phyloP scores from a whole-genome alignment of 2,888 invertebrate genomes.

The Ormyrus labotus region DNA sequence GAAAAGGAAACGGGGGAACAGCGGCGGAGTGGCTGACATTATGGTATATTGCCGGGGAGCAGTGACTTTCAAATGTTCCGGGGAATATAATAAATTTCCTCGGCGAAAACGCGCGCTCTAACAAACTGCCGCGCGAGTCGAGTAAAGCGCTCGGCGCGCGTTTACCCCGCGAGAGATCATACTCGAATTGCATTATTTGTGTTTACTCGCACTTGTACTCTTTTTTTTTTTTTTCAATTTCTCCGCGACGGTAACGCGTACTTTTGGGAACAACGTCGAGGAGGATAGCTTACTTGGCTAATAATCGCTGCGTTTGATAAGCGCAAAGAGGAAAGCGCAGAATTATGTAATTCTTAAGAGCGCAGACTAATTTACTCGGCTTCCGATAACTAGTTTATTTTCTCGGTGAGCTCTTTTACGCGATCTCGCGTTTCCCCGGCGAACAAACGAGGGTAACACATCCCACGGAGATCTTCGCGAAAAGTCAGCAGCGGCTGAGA shows the following conservation, averaged over 20 bases:
- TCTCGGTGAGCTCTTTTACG: too few relatives aligned
- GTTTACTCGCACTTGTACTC: not conserved
- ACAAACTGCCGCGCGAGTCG: conserved; percentile 60
- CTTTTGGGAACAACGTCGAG: too few relatives aligned
- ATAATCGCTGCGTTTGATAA: too few relatives aligned
- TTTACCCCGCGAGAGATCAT: too few relatives aligned
- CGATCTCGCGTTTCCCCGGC: not conserved
- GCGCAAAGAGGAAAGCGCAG: not conserved
- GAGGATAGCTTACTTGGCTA: too few relatives aligned
- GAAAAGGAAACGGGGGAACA: conserved; percentile 16
- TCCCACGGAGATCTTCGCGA: not conserved
- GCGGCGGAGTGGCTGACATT: conserved; percentile 68
- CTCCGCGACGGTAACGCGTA: too few relatives aligned
- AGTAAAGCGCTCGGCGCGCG: conserved; percentile 17
- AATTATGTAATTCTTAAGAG: not conserved
- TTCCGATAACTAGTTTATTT: too few relatives aligned
- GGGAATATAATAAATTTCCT: conserved; percentile 63
- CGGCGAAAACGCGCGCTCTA: conserved; percentile 53
- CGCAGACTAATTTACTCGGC: not conserved
- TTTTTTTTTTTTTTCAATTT: not conserved
- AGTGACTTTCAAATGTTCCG: conserved; percentile 73
- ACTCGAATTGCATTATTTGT: conserved; percentile 20
- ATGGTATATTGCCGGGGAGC: conserved; percentile 73
- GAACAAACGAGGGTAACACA: not conserved
- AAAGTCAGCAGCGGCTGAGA: conserved; percentile 26